These are phyloP conservation scores for Drosophila sulfurigaster DNA, from an alignment of 1,140 invertebrate species.

Conservation along the genomic window DNA sequence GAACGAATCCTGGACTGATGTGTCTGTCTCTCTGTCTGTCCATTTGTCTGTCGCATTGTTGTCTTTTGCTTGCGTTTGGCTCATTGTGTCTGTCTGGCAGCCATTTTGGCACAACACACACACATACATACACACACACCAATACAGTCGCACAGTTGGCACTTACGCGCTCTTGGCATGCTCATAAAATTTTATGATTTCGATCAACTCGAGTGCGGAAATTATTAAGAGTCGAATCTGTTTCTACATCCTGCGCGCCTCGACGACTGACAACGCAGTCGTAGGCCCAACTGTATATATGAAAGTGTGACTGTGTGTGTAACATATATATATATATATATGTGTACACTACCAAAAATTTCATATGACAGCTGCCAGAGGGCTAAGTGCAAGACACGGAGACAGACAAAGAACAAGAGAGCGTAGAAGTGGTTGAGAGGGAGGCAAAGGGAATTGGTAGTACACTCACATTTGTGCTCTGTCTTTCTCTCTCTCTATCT, in stretches of 20 bases:
- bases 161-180: slow-evolving; percentile 76
- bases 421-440: not conserved
- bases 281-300: slow-evolving; percentile 41
- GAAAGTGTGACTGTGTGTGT: slow-evolving; percentile 3
- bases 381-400: slow-evolving; percentile 50
- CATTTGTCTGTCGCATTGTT: slow-evolving; percentile 48
- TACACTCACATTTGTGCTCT: slow-evolving; percentile 6
- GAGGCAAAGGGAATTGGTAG: slow-evolving; percentile 1
- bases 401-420: slow-evolving; percentile 13
- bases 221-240: slow-evolving; percentile 84
- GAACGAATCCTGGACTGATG: slow-evolving; percentile 9
- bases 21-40: slow-evolving; percentile 34
- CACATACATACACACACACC: slow-evolving; percentile 10
- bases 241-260: slow-evolving; percentile 73
- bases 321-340: not conserved
- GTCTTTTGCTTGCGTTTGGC: slow-evolving; percentile 32
- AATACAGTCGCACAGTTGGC: slow-evolving; percentile 34
- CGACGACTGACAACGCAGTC: slow-evolving; percentile 9
- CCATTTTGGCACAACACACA: slow-evolving; percentile 64
- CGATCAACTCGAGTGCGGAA: slow-evolving; percentile 84
- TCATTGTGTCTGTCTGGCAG: slow-evolving; percentile 64
- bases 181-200: slow-evolving; percentile 84
- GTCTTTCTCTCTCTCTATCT: slow-evolving; percentile 5
- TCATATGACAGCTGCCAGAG: slow-evolving; percentile 60
- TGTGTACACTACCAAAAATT: slow-evolving; percentile 52